These are phyloP conservation scores for Forbesichthys papilliferus DNA, from an alignment of 2,113 vertebrate genomes.

Conservation along the genomic window DNA sequence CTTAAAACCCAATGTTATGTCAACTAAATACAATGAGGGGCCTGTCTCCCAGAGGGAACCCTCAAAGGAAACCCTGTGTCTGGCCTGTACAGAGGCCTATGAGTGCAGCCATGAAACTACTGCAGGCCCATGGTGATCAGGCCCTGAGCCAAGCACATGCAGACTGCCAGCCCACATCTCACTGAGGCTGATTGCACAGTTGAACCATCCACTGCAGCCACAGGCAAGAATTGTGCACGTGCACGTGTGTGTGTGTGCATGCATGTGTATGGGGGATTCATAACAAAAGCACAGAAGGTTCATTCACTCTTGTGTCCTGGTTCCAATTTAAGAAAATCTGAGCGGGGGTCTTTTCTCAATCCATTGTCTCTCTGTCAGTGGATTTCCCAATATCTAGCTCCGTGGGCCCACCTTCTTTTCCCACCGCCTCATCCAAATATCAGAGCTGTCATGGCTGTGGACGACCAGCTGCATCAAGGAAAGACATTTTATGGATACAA, in stretches of 20 bases:
- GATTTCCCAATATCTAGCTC: slow-evolving; percentile 37
- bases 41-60: slow-evolving; percentile 4
- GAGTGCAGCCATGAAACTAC: slow-evolving; percentile 27
- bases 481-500: neutral
- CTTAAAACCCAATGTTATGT: neutral
- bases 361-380: slow-evolving; percentile 40
- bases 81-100: slow-evolving; percentile 31
- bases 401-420: neutral
- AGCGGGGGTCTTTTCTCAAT: slow-evolving; percentile 17
- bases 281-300: slow-evolving; percentile 67
- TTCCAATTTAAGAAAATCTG: slow-evolving; percentile 62
- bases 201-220: no score
- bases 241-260: slow-evolving; percentile 11
- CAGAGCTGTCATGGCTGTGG: neutral
- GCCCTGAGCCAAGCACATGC: slow-evolving; percentile 31
- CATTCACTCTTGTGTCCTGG: slow-evolving; percentile 67
- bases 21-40: slow-evolving; percentile 9
- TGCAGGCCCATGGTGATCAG: neutral
- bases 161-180: slow-evolving; percentile 34
- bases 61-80: slow-evolving; percentile 1
- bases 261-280: slow-evolving; percentile 11
- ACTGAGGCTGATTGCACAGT: slow-evolving; percentile 58
- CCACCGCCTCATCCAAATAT: neutral
- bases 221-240: neutral
- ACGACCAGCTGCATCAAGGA: neutral